phyloP scores from a whole-genome alignment of 2,113 vertebrate species.

The Pangasianodon gigas region DNA sequence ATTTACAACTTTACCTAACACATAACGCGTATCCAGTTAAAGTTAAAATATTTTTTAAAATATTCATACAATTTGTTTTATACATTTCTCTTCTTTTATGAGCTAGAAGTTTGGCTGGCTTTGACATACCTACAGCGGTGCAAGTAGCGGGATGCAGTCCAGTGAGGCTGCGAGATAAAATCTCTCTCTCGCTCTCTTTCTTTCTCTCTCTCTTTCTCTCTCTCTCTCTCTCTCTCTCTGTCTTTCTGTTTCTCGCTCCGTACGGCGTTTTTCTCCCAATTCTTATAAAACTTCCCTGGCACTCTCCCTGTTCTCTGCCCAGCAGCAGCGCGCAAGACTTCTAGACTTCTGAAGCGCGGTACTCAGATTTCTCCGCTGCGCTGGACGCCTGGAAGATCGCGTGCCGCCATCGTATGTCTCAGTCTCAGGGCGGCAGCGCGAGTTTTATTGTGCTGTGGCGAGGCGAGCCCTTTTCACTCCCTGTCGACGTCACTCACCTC shows the following conservation, averaged over 20 bases:
- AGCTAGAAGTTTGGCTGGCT: slow-evolving; percentile 49
- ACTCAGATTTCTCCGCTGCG: background rate
- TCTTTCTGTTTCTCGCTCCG: slow-evolving; percentile 26
- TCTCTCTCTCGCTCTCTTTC: slow-evolving; percentile 64
- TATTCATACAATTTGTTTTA: background rate
- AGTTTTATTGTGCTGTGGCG: slow-evolving; percentile 20
- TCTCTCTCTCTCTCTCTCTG: slow-evolving; percentile 45
- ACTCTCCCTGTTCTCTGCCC: background rate
- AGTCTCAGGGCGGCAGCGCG: background rate
- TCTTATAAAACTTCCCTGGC: slow-evolving; percentile 64
- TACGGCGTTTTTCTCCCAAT: slow-evolving; percentile 23
- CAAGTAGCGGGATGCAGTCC: slow-evolving; percentile 63
- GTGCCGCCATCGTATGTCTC: slow-evolving; percentile 76
- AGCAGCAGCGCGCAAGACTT: background rate
- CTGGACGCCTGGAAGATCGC: background rate
- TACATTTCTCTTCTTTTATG: background rate
- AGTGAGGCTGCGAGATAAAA: slow-evolving; percentile 70
- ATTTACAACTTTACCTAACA: background rate
- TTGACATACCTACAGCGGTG: slow-evolving; percentile 67
- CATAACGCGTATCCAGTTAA: background rate
- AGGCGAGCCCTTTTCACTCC: slow-evolving; percentile 81
- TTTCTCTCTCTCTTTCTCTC: slow-evolving; percentile 40
- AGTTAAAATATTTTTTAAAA: background rate
- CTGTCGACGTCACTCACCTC: slow-evolving; percentile 87
- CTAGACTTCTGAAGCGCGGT: background rate